These are phyloP conservation scores for Andrena minutula DNA, from an alignment of 2,888 invertebrate genomes.

Conservation along the genomic window DNA sequence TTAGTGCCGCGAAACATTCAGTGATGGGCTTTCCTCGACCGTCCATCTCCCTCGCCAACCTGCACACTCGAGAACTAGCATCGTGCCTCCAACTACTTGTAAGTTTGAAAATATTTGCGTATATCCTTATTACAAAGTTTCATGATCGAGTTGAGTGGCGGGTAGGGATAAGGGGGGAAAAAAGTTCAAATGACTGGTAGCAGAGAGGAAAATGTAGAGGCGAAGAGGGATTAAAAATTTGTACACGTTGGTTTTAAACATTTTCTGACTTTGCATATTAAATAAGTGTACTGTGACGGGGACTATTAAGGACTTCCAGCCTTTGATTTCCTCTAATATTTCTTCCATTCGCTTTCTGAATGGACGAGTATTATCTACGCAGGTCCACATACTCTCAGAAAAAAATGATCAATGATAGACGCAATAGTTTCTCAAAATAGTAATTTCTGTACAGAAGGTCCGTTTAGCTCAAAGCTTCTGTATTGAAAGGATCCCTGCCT, in stretches of 20 bases:
- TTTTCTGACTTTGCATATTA: neutral
- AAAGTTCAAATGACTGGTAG: conserved; percentile 35
- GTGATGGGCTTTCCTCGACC: conserved; percentile 15
- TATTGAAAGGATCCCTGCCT: neutral
- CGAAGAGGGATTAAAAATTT: conserved; percentile 12
- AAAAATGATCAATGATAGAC: no score
- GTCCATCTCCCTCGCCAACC: neutral
- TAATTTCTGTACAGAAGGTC: neutral
- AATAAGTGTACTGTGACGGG: neutral
- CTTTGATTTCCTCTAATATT: no score
- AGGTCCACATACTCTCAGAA: no score
- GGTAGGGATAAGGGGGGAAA: neutral
- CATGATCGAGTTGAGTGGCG: conserved; percentile 40
- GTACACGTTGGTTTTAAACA: neutral
- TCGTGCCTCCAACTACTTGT: conserved; percentile 40
- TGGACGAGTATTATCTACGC: no score
- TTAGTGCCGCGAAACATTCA: conserved; percentile 64
- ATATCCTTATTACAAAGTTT: conserved; percentile 61
- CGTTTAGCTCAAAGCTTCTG: neutral
- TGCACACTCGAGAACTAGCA: conserved; percentile 31
- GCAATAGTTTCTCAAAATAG: no score
- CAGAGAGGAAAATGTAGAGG: conserved; percentile 11
- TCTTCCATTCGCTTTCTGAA: no score
- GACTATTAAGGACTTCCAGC: neutral
- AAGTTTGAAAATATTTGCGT: conserved; percentile 61